A percentile compares a stretch with the other conserved stretches of the same genome.
These are phyloP conservation scores for Noctilio leporinus DNA, from an alignment of 2,113 vertebrate genomes.

Conservation along the genomic window DNA sequence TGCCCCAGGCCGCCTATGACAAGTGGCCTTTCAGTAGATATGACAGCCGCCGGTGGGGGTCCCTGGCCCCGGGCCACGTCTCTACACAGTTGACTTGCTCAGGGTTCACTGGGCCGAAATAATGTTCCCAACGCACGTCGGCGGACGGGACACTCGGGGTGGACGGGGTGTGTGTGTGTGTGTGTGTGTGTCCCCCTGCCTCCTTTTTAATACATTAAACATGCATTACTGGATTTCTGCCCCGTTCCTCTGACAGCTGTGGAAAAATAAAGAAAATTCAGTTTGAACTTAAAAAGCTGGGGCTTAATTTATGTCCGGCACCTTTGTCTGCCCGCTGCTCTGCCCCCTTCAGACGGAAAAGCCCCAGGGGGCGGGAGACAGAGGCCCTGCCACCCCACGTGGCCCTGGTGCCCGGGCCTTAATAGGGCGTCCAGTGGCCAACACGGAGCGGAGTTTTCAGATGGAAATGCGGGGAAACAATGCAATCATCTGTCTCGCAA, in stretches of 20 bases:
- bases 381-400: conserved; percentile 81
- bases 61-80: conserved; percentile 80
- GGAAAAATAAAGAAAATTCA: conserved; percentile 84
- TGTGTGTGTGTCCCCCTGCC: neutral
- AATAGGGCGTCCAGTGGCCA: conserved; percentile 77
- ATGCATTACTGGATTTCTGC: conserved; percentile 81
- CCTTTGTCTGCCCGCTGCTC: conserved; percentile 81
- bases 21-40: conserved; percentile 82
- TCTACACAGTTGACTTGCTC: conserved; percentile 85
- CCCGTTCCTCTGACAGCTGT: conserved; percentile 82
- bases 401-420: conserved; percentile 75
- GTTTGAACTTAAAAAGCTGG: conserved; percentile 80
- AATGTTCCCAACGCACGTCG: conserved; percentile 81
- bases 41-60: conserved; percentile 83
- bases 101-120: conserved; percentile 82
- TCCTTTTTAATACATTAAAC: conserved; percentile 82
- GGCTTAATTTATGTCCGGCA: conserved; percentile 79
- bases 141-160: conserved; percentile 78
- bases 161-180: neutral
- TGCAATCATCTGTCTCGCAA: conserved; percentile 85
- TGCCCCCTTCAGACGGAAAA: conserved; percentile 76
- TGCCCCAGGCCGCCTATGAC: conserved; percentile 74
- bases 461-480: conserved; percentile 85
- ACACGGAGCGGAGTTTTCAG: conserved; percentile 81
- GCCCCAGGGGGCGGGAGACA: conserved; percentile 79